Conservation (phyloP, 2,888 invertebrate species). For the Cynaeus angustus region DNA sequence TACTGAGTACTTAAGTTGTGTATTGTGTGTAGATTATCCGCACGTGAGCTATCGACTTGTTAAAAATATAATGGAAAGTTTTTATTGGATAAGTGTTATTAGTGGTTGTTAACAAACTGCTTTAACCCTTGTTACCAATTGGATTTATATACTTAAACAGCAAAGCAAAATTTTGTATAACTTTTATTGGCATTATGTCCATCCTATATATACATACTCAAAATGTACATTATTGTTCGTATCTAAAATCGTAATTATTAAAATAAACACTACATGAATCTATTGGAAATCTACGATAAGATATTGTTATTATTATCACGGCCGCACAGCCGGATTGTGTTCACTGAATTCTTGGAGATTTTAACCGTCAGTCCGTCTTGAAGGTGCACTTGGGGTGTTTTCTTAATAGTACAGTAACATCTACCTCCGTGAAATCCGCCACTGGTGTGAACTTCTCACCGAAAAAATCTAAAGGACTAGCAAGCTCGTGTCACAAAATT, state of each 20-base stretch:
- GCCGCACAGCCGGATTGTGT: constrained; percentile 58
- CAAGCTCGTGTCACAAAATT: constrained; percentile 49
- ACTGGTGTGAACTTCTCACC: constrained; percentile 29
- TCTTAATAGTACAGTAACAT: constrained; percentile 20
- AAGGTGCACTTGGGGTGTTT: constrained; percentile 63
- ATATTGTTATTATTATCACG: constrained; percentile 57
- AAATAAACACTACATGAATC: constrained; percentile 48
- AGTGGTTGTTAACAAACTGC: no score
- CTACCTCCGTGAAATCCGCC: constrained; percentile 35
- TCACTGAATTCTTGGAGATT: constrained; percentile 47
- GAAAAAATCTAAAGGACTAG: constrained; percentile 30
- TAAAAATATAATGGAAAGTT: no score
- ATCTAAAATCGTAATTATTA: constrained; percentile 48
- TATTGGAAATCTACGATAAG: constrained; percentile 45
- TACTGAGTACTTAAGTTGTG: no score
- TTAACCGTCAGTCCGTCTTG: constrained; percentile 54
- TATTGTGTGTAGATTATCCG: no score
- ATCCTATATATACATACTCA: constrained; percentile 38
- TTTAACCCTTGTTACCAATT: no score
- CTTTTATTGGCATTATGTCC: constrained; percentile 33
- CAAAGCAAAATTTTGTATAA: constrained; percentile 6
- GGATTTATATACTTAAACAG: no score
- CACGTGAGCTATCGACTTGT: no score
- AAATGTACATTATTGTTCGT: constrained; percentile 46
- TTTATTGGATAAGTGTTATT: no score